A percentile compares a stretch with the other conserved stretches of the same genome.
phyloP scores from a whole-genome alignment of 1,140 invertebrate genomes.

The Neuroterus valhalla region DNA sequence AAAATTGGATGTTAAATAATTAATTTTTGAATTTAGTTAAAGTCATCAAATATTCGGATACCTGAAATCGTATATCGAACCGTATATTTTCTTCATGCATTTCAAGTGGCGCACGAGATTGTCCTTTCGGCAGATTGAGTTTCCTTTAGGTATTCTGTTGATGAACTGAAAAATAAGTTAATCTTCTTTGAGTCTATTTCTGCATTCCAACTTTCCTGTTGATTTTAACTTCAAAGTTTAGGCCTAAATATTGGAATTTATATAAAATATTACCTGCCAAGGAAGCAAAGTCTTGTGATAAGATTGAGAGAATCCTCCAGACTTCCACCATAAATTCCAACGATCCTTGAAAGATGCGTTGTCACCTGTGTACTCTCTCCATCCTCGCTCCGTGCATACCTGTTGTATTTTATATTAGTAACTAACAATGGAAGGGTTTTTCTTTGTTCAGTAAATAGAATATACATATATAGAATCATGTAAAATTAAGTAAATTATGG shows the following conservation, averaged over 20 bases:
- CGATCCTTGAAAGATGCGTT: slow-evolving; percentile 78
- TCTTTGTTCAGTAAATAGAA: neutral
- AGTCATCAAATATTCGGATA: slow-evolving; percentile 58
- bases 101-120: slow-evolving; percentile 85
- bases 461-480: too few species aligned
- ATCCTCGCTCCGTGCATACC: slow-evolving; percentile 88
- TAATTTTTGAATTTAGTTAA: too few species aligned
- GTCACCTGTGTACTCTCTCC: slow-evolving; percentile 82
- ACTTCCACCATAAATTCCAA: slow-evolving; percentile 92
- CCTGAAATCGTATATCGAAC: slow-evolving; percentile 89
- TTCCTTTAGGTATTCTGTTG: slow-evolving; percentile 89
- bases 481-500: too few species aligned
- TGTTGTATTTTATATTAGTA: slow-evolving; percentile 40
- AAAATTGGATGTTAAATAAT: too few species aligned
- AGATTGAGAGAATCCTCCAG: slow-evolving; percentile 81
- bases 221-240: slow-evolving; percentile 7
- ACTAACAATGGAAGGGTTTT: neutral
- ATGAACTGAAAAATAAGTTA: slow-evolving; percentile 78
- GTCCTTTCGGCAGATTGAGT: slow-evolving; percentile 88
- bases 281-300: slow-evolving; percentile 82
- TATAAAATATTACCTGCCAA: slow-evolving; percentile 80
- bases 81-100: slow-evolving; percentile 88
- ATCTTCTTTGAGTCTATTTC: slow-evolving; percentile 21
- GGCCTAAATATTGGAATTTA: neutral
- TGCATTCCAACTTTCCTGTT: neutral